Evolutionary conservation across 2,888 invertebrate species (phyloP), one percentile per base, ranked within the genome.

Genomic region (Philaethria dido): DNA sequence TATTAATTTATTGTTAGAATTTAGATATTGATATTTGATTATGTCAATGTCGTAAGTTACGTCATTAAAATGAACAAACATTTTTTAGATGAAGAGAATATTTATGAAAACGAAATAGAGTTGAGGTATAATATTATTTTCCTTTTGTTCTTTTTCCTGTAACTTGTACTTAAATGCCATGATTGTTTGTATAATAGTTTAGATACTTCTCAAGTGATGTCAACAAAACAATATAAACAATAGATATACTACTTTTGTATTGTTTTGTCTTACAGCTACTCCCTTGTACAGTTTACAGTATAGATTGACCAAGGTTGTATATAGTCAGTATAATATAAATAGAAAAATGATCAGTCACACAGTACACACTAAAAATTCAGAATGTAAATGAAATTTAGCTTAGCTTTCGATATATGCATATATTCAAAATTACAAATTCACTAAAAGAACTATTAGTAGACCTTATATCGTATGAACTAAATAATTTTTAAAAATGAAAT

Each of bases 71-170:
- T 60, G 47, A 45, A 60, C 14, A 60, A 33, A 14, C 18, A 47
- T n/a, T 18, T 47, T 5, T 20, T 47, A 47, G 48, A 42, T 29
- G 42, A 52, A 47, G 68, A 66, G n/a, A 55, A 63, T 18, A 45
- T 62, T 57, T 61, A 16, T 16, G 68, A 68, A 47, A 20, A 39
- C 16, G 61, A 68, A 18, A 62, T 63, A 29, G 68, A 64, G 22
- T 66, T 70, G 42, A 70, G 70, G 70, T 69, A 61, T 3, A 33
- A 3, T 33, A 13, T 44, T 65, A 6, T 25, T 42, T 39, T 57
- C 25, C 9, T 25, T 2, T 11, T 42, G 11, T n/a, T 42, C 9
- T 22, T 55, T 22, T n/a, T 36, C 5, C 2, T 42, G 13, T 25
- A 11, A 18, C 52, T 11, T 16, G n/a, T 11, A 42, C 22, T 22